phyloP scores from a whole-genome alignment of 2,888 invertebrate species.

The Mesoligia furuncula region DNA sequence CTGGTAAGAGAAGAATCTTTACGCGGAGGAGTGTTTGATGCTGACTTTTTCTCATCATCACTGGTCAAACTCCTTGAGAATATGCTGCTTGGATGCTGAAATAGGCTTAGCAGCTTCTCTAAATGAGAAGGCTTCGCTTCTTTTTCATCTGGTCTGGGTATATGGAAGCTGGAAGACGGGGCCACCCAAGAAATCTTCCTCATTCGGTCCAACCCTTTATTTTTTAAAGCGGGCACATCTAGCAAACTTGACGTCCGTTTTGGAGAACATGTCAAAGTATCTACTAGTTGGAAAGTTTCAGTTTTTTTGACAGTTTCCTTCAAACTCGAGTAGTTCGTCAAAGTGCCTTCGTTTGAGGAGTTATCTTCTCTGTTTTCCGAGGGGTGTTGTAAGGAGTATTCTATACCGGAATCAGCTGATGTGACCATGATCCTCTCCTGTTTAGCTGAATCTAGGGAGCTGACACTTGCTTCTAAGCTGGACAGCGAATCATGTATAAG shows the following conservation, averaged over 20 bases:
- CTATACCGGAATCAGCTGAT: constrained; percentile 88
- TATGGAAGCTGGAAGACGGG: constrained; percentile 84
- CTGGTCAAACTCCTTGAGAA: constrained; percentile 87
- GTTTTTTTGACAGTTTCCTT: constrained; percentile 79
- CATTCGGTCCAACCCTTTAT: constrained; percentile 84
- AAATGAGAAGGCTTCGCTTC: constrained; percentile 90
- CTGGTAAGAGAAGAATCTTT: constrained; percentile 85
- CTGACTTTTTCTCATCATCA: constrained; percentile 85
- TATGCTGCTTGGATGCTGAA: constrained; percentile 91
- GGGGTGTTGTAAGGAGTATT: constrained; percentile 85
- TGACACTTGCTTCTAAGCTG: constrained; percentile 88
- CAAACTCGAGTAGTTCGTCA: constrained; percentile 86
- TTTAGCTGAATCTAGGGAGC: constrained; percentile 85
- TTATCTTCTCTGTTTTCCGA: constrained; percentile 83
- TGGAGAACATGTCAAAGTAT: constrained; percentile 80
- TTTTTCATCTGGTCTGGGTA: constrained; percentile 83
- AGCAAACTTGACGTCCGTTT: constrained; percentile 84
- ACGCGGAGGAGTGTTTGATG: constrained; percentile 84
- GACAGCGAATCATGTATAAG: constrained; percentile 87
- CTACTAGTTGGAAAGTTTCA: constrained; percentile 71
- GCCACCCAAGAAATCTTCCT: constrained; percentile 92
- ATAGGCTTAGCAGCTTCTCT: constrained; percentile 92
- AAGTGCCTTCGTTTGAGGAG: constrained; percentile 88
- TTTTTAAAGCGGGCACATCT: constrained; percentile 86
- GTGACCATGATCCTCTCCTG: constrained; percentile 86